These are phyloP conservation scores for Cylloceria caligata DNA, from an alignment of 2,888 invertebrate species.

Conservation along the genomic window DNA sequence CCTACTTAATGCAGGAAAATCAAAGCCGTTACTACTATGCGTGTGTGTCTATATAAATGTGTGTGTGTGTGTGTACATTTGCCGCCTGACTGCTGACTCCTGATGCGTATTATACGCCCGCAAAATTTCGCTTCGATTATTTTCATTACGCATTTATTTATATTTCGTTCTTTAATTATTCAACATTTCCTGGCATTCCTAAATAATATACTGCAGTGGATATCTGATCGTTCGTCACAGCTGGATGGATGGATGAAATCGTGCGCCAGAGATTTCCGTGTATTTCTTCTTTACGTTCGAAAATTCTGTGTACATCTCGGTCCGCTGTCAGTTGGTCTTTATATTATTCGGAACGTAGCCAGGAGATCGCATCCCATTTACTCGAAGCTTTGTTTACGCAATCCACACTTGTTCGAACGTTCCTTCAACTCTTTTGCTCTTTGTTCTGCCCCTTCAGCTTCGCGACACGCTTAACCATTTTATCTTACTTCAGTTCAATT, in stretches of 20 bases:
- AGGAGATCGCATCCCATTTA: constrained; percentile 8
- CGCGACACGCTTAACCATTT: constrained; percentile 65
- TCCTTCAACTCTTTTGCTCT: constrained; percentile 35
- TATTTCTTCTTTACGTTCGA: constrained; percentile 13
- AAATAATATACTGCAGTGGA: background rate
- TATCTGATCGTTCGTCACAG: constrained; percentile 20
- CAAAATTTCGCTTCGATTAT: constrained; percentile 64
- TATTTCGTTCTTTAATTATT: constrained; percentile 30
- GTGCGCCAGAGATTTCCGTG: constrained; percentile 35
- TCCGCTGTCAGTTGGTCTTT: constrained; percentile 16
- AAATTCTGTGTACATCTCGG: constrained; percentile 3
- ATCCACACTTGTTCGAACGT: constrained; percentile 24
- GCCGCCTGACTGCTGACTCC: constrained; percentile 55
- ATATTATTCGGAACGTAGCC: constrained; percentile 44
- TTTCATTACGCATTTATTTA: constrained; percentile 56
- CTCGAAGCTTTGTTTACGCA: background rate
- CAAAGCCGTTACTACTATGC: constrained; percentile 69
- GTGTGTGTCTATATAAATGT: background rate
- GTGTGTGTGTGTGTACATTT: constrained; percentile 27
- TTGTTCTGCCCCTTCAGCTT: constrained; percentile 18
- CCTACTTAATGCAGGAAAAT: constrained; percentile 79
- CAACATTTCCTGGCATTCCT: background rate
- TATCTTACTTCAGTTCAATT: constrained; percentile 80
- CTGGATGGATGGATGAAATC: constrained; percentile 33
- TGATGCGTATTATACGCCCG: constrained; percentile 45